These are phyloP conservation scores for Drosophila mettleri DNA, from an alignment of 2,888 invertebrate species.

Conservation along the genomic window DNA sequence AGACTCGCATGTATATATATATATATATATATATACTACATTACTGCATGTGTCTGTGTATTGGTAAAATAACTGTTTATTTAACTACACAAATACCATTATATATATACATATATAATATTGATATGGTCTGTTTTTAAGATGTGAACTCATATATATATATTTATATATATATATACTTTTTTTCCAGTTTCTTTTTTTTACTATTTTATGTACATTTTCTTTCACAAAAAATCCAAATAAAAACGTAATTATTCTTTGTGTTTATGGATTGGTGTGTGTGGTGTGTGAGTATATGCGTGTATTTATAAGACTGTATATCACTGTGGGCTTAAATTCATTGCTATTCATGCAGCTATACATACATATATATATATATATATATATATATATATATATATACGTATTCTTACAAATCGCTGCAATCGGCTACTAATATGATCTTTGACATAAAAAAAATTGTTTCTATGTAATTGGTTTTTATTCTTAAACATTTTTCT, in stretches of 20 bases:
- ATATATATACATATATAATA: conserved; percentile 33
- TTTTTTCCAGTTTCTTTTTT: conserved; percentile 13
- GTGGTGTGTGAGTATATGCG: conserved; percentile 8
- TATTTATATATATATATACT: conserved; percentile 13
- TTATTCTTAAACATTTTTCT: conserved; percentile 1
- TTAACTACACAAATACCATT: conserved; percentile 45
- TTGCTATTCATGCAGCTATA: conserved; percentile 52
- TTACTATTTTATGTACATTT: conserved; percentile 51
- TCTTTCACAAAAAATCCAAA: conserved; percentile 14
- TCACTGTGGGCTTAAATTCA: conserved; percentile 73
- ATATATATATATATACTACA: conserved; percentile 21
- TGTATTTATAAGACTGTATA: conserved; percentile 56
- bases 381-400: conserved; percentile 20
- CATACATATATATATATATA: conserved; percentile 19
- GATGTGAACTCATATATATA: conserved; percentile 49
- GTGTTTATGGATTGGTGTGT: conserved; percentile 30
- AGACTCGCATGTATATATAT: conserved; percentile 13
- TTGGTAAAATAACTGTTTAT: conserved; percentile 42
- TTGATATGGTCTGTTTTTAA: conserved; percentile 75
- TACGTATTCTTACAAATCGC: conserved; percentile 26
- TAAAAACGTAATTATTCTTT: background rate
- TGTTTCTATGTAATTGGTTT: conserved; percentile 4
- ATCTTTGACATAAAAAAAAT: conserved; percentile 36
- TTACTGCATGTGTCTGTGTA: conserved; percentile 22
- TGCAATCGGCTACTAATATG: conserved; percentile 33